Base-by-base conservation (phyloP, 1,140 invertebrate species). In the Conus betulinus region DNA sequence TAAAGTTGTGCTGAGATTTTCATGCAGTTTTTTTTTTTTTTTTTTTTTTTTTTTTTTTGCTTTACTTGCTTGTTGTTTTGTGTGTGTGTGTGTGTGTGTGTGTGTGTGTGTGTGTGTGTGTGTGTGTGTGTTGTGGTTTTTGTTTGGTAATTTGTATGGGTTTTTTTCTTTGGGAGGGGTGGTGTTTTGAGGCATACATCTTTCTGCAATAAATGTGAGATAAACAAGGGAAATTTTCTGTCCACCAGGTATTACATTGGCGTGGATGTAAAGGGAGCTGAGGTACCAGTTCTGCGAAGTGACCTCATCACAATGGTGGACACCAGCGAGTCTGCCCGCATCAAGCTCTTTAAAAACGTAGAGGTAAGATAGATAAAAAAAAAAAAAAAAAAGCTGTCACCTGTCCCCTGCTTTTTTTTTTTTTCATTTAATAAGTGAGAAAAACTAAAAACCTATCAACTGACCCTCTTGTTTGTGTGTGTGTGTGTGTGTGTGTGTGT, bases 321-420 rank as follows among this genome's bases (percentile, higher is more conserved):
- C 87, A 92, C 89, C 76, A 90, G 91, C 51, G 94, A 94, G 82
- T 94, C 93, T 39, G 90, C 93, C 13, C 92, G 94, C 91, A 92
- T 94, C n/a, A 94, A 94, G 90, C 88, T 94, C 3, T 94, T 91
- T 84, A 94, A 94, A 89, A 92, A 93, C 67, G 86, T 93, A 76
- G 93, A 94, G 93, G 94, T 94, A 85, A 89, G 71, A 83, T 13
- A 11, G 25, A 17, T 23, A 60, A 8, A 3, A 11, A 8, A 60
- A 83, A 4, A 11, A 1, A 17, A 6, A 60, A 8, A 3, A 11
- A 8, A 60, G 57, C 57, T 60, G 8, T 86, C 27, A 63, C 5
- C 63, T 17, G 20, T 17, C 63, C 52, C 13, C 27, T 17, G 11
- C 51, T 84, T 84, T 52, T 53, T 84, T n/a, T 52, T 53, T 52